These are phyloP conservation scores for Andrena haemorrhoa DNA, from an alignment of 2,888 invertebrate species.

Conservation along the genomic window DNA sequence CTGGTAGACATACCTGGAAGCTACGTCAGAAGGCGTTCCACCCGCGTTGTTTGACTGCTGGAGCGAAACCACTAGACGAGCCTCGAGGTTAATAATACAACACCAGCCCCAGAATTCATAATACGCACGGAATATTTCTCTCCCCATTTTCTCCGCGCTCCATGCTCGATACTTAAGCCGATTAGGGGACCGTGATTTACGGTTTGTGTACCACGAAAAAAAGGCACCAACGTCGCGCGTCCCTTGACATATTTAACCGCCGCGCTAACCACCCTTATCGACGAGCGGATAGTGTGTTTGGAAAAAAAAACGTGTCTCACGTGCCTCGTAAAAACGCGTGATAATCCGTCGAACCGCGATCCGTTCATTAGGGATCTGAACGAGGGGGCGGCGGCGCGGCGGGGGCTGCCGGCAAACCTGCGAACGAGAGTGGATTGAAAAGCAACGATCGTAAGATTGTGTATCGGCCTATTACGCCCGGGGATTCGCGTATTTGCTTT, in stretches of 20 bases:
- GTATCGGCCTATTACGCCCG: not conserved
- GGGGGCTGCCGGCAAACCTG: not conserved
- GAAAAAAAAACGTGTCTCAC: not conserved
- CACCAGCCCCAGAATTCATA: not conserved
- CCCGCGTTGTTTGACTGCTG: not conserved
- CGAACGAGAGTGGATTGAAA: constrained; percentile 1
- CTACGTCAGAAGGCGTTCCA: not conserved
- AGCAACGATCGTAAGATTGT: constrained; percentile 19
- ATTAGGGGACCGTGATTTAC: constrained; percentile 6
- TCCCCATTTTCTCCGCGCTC: not conserved
- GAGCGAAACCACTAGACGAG: not conserved
- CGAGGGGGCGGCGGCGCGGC: not conserved
- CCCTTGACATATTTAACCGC: constrained; percentile 7
- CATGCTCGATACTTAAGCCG: not conserved
- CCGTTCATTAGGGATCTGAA: not conserved
- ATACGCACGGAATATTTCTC: not conserved
- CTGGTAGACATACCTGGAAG: not conserved
- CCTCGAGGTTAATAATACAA: constrained; percentile 1
- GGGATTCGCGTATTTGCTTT: constrained; percentile 20
- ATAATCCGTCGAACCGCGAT: not conserved
- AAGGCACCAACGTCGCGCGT: no score
- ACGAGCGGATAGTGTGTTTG: not conserved
- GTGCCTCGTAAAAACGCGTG: not conserved
- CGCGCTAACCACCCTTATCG: not conserved
- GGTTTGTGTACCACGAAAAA: not conserved